Evolutionary conservation across 2,888 invertebrate genomes (phyloP).

Genomic region (Hydropsyche betteni): DNA sequence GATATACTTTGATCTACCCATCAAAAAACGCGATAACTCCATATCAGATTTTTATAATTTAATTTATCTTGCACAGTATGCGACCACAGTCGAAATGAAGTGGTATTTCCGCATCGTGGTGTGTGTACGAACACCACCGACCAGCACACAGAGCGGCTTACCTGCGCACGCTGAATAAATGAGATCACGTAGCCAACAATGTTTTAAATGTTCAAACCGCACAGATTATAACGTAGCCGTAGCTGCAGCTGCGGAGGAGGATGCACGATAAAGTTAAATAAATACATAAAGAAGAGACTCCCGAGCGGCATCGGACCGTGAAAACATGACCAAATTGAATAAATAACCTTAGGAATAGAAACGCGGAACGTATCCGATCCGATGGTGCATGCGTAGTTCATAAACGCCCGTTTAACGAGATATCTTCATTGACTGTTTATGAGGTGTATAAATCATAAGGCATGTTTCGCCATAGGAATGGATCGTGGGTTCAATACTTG

Average conservation of each 20-base stretch:
- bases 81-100: neutral
- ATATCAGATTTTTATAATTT: neutral
- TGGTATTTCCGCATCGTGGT: too few species aligned
- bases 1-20: neutral
- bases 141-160: conserved; percentile 20
- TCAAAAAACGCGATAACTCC: neutral
- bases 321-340: conserved; percentile 30
- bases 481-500: too few species aligned
- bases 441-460: too few species aligned
- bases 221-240: conserved; percentile 45
- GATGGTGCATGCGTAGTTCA: too few species aligned
- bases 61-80: neutral
- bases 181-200: conserved; percentile 49
- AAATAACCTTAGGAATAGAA: neutral
- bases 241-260: conserved; percentile 21
- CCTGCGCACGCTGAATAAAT: conserved; percentile 46
- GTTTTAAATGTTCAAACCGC: conserved; percentile 50
- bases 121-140: neutral
- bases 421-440: too few species aligned
- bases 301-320: conserved; percentile 20
- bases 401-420: too few species aligned
- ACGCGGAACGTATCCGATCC: too few species aligned
- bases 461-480: too few species aligned
- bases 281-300: conserved; percentile 30
- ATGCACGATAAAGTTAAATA: conserved; percentile 39